These are phyloP conservation scores for Sorex araneus DNA, from an alignment of 2,113 vertebrate genomes.

Conservation along the genomic window DNA sequence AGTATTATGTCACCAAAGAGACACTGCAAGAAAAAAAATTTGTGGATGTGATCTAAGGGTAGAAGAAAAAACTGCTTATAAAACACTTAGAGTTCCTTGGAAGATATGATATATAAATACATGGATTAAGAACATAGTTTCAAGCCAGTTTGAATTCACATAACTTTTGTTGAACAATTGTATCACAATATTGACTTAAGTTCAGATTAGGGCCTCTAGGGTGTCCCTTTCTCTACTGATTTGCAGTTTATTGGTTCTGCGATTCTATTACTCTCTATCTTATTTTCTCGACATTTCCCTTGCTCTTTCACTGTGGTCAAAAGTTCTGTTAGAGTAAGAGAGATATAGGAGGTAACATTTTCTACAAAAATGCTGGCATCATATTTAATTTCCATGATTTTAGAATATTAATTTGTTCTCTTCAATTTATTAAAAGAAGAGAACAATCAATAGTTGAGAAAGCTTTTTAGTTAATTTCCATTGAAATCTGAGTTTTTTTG, in stretches of 20 bases:
- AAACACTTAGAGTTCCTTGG: constrained; percentile 45
- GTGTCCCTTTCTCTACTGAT: constrained; percentile 75
- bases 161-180: constrained; percentile 77
- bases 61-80: constrained; percentile 47
- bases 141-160: constrained; percentile 71
- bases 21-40: neutral
- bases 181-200: constrained; percentile 76
- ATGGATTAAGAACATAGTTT: constrained; percentile 51
- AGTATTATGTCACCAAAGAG: neutral
- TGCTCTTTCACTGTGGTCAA: constrained; percentile 65
- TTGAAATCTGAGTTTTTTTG: constrained; percentile 63
- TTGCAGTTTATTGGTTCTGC: constrained; percentile 78
- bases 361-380: constrained; percentile 22
- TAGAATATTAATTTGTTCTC: constrained; percentile 40
- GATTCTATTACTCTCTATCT: constrained; percentile 74
- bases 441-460: constrained; percentile 74
- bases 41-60: constrained; percentile 6
- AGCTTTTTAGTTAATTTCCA: constrained; percentile 74
- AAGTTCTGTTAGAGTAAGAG: constrained; percentile 64
- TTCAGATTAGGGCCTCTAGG: constrained; percentile 67
- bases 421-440: constrained; percentile 73
- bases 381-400: constrained; percentile 67
- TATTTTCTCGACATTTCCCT: constrained; percentile 76
- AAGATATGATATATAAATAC: constrained; percentile 62
- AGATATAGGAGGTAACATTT: constrained; percentile 33